phyloP scores from a whole-genome alignment of 2,797 vertebrate genomes.

The Podargus strigoides region DNA sequence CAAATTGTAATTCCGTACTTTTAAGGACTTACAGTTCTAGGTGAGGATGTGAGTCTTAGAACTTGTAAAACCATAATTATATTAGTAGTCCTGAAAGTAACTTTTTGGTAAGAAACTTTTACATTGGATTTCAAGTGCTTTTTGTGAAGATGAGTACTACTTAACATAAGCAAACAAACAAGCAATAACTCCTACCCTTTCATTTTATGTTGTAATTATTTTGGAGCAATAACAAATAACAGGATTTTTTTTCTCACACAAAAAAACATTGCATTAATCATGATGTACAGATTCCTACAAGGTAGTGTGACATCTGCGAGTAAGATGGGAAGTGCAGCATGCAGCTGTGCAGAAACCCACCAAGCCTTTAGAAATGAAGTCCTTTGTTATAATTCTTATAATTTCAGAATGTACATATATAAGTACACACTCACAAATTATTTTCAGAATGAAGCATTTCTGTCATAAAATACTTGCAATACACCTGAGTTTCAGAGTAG shows the following conservation, averaged over 20 bases:
- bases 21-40: neutral
- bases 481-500: constrained; percentile 6
- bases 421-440: neutral
- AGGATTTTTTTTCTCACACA: neutral
- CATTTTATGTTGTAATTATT: neutral
- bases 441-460: neutral
- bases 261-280: neutral
- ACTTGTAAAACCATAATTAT: neutral
- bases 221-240: neutral
- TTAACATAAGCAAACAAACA: neutral
- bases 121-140: neutral
- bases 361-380: neutral
- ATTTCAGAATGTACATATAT: neutral
- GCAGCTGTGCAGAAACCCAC: neutral
- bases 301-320: neutral
- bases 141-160: neutral
- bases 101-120: neutral
- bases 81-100: neutral
- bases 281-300: neutral
- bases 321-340: neutral
- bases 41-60: neutral
- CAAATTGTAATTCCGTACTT: neutral
- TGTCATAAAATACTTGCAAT: neutral
- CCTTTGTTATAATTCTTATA: neutral
- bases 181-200: neutral